Conservation (phyloP, 2,888 invertebrate genomes). For the Caprella mutica region DNA sequence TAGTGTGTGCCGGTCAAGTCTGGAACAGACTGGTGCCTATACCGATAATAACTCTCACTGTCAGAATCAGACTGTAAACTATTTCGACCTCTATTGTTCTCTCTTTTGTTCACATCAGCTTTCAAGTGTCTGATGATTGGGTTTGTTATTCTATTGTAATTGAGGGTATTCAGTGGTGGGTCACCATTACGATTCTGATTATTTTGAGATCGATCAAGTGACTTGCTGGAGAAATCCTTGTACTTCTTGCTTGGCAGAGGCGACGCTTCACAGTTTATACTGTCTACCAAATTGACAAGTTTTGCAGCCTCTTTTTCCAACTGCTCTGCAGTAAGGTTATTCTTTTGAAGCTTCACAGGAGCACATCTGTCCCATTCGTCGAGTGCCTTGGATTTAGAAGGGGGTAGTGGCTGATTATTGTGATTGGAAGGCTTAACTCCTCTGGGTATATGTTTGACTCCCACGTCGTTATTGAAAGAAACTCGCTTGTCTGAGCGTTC, state of each 20-base stretch:
- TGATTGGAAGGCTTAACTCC: conserved; percentile 4
- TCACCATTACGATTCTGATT: background rate
- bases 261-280: conserved; percentile 16
- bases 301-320: conserved; percentile 24
- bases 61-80: conserved; percentile 12
- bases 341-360: conserved; percentile 17
- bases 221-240: conserved; percentile 9
- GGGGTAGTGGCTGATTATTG: background rate
- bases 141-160: conserved; percentile 16
- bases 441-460: conserved; percentile 28
- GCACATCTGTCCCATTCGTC: conserved; percentile 26
- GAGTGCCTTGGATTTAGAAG: background rate
- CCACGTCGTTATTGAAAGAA: conserved; percentile 32
- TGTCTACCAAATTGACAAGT: conserved; percentile 18
- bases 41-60: background rate
- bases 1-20: conserved; percentile 10
- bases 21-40: conserved; percentile 24
- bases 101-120: conserved; percentile 10
- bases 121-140: conserved; percentile 15
- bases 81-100: background rate
- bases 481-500: conserved; percentile 31
- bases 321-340: conserved; percentile 11
- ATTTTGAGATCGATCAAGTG: conserved; percentile 18
- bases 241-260: background rate
- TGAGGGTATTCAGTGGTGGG: conserved; percentile 8